Base-by-base conservation (phyloP, 2,797 vertebrate species). In the Luscinia megarhynchos region DNA sequence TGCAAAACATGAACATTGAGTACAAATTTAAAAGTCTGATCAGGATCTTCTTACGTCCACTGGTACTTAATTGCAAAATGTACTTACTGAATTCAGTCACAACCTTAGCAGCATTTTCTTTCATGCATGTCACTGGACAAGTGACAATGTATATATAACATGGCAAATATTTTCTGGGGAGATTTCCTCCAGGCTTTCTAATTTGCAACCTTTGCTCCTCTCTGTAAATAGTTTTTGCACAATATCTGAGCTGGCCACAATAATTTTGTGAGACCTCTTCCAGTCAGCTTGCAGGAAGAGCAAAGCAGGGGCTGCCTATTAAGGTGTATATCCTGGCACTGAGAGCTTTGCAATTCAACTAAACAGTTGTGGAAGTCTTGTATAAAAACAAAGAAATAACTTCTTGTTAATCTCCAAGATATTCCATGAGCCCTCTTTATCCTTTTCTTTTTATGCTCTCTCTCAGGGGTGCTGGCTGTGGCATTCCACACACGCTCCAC, bases 171-270 rank as follows among this genome's bases (percentile, higher is more conserved):
- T 93, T 95, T 92, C 82, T 84, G 70, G 70, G 79, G 83, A 91
- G 84, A 77, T 74, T 95, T 93, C 80, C 77, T 86, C 29, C 15
- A 82, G 57, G 64, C 64, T 96, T 95, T 93, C 55, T 92, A 77
- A 87, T 95, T 92, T 94, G 54, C 82, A 85, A 4, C 23, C 85
- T 93, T 93, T 94, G 19, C 23, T 93, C 26, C 54, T 64, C 34
- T 70, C 77, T 91, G 27, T 72, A 91, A 95, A 84, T 91, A 93
- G 34, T 66, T 93, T 92, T 81, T 91, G 80, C 89, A 90, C 66
- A 73, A 46, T 87, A 48, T 36, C 75, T 77, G 58, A n/a, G 40
- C 55, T 8, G 3, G 51, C 57, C 54, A 26, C 38, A 23, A n/a
- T 50, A 86, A 45, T 72, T 92, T 40, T 92, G 48, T 0, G 6